Conservation (phyloP, 1,140 invertebrate genomes). For the Drosophila athabasca region DNA sequence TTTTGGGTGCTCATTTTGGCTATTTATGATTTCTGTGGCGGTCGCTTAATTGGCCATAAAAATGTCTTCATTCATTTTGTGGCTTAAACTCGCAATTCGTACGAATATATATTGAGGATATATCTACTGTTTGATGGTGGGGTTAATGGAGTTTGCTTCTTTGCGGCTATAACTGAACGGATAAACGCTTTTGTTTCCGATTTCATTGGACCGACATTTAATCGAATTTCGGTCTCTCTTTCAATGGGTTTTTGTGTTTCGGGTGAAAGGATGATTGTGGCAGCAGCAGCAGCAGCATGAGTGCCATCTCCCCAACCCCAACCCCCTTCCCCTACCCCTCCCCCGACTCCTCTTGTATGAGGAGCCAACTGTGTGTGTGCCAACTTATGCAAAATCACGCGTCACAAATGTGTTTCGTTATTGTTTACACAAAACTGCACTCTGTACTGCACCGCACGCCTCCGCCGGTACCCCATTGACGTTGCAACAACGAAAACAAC, state of each 20-base stretch:
- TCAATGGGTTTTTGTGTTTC: conserved; percentile 17
- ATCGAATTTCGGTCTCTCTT: conserved; percentile 24
- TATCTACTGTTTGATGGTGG: neutral
- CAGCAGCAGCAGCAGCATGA: conserved; percentile 14
- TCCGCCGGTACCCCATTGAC: conserved; percentile 4
- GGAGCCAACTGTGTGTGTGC: conserved; percentile 19
- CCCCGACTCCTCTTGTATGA: conserved; percentile 4
- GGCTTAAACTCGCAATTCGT: conserved; percentile 40
- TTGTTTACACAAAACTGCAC: conserved; percentile 79
- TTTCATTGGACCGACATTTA: conserved; percentile 45
- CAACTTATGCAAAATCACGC: conserved; percentile 82
- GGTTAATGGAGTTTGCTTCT: conserved; percentile 31
- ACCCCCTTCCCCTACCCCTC: neutral
- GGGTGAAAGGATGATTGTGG: conserved; percentile 54
- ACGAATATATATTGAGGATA: conserved; percentile 7
- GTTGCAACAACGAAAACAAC: conserved; percentile 22
- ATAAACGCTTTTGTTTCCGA: conserved; percentile 33
- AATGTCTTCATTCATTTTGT: conserved; percentile 70
- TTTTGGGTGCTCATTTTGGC: conserved; percentile 29
- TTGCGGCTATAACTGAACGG: conserved; percentile 17
- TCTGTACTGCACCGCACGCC: conserved; percentile 1
- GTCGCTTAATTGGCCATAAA: conserved; percentile 76
- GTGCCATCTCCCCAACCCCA: too few species aligned
- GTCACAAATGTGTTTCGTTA: conserved; percentile 82
- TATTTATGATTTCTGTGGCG: conserved; percentile 67